Evolutionary conservation across 2,113 vertebrate species (phyloP).

Genomic region (Thomomys bottae): DNA sequence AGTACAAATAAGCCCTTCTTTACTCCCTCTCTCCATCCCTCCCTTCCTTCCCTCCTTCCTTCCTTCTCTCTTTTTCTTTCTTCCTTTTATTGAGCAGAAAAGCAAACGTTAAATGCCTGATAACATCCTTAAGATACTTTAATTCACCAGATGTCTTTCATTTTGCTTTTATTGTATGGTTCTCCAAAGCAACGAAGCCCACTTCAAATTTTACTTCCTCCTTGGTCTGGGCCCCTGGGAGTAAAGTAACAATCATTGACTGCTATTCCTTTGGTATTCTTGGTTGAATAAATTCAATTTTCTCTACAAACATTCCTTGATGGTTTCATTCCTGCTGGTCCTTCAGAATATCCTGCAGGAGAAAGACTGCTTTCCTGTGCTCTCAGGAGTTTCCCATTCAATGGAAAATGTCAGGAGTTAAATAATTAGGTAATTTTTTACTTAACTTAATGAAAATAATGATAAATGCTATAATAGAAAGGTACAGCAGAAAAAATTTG

Average conservation of each 20-base stretch:
- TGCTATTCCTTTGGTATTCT: neutral
- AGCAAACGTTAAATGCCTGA: neutral
- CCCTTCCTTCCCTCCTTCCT: too few species aligned
- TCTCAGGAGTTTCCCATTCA: constrained; percentile 3
- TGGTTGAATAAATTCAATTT: neutral
- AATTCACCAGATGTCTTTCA: neutral
- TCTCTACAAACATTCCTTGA: neutral
- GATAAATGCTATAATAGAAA: neutral
- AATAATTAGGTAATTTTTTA: constrained; percentile 34
- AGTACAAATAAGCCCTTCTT: too few species aligned
- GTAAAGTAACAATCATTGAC: neutral
- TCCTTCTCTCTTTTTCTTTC: too few species aligned
- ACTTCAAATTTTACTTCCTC: neutral
- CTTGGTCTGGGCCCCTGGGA: neutral
- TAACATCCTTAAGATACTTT: neutral
- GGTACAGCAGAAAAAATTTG: neutral
- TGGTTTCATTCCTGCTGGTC: neutral
- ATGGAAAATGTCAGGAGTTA: neutral
- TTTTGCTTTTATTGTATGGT: neutral
- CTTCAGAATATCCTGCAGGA: neutral
- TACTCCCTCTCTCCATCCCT: too few species aligned
- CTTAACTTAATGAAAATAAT: constrained; percentile 28
- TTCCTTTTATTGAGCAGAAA: neutral
- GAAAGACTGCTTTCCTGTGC: neutral
- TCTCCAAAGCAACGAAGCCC: neutral